A percentile compares a stretch with the other conserved stretches of the same genome.
Conservation (phyloP, 2,113 vertebrate genomes). For the Lophura nycthemera region DNA sequence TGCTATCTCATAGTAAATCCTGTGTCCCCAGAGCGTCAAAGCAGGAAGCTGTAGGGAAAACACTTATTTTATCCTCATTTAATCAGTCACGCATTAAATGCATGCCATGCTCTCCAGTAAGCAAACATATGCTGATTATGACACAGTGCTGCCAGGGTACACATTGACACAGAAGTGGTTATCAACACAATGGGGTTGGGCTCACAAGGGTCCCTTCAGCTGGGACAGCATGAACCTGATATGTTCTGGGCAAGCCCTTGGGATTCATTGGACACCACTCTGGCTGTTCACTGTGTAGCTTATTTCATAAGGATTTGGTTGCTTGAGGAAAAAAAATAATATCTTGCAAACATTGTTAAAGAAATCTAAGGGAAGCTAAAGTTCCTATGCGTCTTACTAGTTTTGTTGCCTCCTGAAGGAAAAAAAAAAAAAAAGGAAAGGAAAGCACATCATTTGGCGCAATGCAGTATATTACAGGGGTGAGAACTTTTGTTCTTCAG, state of each 20-base stretch:
- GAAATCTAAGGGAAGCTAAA: neutral
- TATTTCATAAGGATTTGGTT: neutral
- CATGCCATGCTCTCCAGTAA: neutral
- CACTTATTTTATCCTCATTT: neutral
- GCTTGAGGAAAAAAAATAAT: neutral
- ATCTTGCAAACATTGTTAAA: neutral
- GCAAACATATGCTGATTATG: neutral
- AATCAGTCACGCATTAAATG: neutral
- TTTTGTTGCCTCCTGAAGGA: neutral
- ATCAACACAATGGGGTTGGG: neutral
- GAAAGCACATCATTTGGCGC: conserved; percentile 5
- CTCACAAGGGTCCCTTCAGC: neutral
- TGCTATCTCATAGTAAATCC: neutral
- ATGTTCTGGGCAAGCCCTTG: neutral
- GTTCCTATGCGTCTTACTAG: neutral
- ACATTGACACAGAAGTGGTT: neutral
- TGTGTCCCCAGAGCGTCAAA: neutral
- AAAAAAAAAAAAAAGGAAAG: neutral
- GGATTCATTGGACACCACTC: neutral
- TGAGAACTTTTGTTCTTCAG: conserved; percentile 40
- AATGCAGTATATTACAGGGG: conserved; percentile 48
- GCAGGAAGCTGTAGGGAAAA: neutral
- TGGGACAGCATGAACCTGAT: neutral
- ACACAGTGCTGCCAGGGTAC: accelerated
- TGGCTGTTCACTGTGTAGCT: neutral